These are phyloP conservation scores for Agrypnus murinus DNA, from an alignment of 2,888 invertebrate genomes.

Conservation along the genomic window DNA sequence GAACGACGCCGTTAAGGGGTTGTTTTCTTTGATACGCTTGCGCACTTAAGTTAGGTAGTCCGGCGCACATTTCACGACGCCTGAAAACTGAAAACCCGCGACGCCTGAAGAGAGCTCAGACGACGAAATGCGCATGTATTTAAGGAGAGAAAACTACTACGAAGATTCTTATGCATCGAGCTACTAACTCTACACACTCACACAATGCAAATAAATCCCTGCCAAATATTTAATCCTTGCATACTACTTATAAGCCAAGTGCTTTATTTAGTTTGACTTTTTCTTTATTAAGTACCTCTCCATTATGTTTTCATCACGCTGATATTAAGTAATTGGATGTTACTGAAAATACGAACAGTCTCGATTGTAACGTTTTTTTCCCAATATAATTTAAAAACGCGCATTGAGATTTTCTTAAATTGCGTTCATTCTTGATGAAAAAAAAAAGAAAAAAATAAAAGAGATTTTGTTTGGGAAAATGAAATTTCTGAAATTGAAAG, in stretches of 20 bases:
- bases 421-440: not conserved
- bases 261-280: slow-evolving; percentile 44
- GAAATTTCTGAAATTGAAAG: slow-evolving; percentile 14
- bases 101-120: slow-evolving; percentile 33
- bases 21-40: slow-evolving; percentile 53
- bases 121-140: slow-evolving; percentile 25
- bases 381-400: no score
- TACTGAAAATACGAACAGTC: not conserved
- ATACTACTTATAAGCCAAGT: slow-evolving; percentile 28
- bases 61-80: slow-evolving; percentile 49
- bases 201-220: slow-evolving; percentile 42
- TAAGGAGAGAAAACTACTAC: slow-evolving; percentile 22
- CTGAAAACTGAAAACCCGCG: slow-evolving; percentile 46
- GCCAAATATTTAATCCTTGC: slow-evolving; percentile 48
- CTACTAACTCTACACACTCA: slow-evolving; percentile 11
- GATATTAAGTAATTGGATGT: not conserved
- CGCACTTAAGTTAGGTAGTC: slow-evolving; percentile 42
- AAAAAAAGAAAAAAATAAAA: not conserved
- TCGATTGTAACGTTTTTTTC: not conserved
- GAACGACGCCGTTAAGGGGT: slow-evolving; percentile 52
- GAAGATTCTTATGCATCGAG: slow-evolving; percentile 16
- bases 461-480: not conserved
- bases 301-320: no score
- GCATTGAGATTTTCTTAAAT: no score
- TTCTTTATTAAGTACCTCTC: slow-evolving; percentile 6